A percentile compares a stretch with the other conserved stretches of the same genome.
Evolutionary conservation across 2,797 vertebrate genomes (phyloP).

Genomic region (Martes flavigula): DNA sequence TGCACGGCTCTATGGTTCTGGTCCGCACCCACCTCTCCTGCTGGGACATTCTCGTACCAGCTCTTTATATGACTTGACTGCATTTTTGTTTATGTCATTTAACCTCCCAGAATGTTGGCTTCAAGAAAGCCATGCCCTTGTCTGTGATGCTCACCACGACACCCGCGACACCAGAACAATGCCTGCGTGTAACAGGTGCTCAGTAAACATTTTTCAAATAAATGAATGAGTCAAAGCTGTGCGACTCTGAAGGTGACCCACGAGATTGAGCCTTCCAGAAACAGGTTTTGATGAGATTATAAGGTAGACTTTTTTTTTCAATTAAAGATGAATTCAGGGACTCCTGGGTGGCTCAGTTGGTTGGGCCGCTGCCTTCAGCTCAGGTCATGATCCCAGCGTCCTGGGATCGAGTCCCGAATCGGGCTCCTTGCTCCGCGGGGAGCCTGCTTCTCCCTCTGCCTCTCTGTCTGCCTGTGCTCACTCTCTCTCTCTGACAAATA

Average conservation of each 20-base stretch:
- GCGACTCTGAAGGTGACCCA: neutral
- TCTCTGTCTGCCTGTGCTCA: no score
- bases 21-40: neutral
- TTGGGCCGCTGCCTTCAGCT: no score
- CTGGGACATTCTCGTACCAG: neutral
- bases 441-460: no score
- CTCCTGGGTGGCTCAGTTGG: no score
- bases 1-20: neutral
- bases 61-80: neutral
- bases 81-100: neutral
- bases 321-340: conserved; percentile 34
- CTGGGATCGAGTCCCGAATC: no score
- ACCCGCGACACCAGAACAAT: neutral
- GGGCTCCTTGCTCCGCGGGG: no score
- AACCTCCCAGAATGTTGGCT: neutral
- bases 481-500: no score
- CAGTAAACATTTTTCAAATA: neutral
- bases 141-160: neutral
- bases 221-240: neutral
- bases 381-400: no score
- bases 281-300: neutral
- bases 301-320: neutral
- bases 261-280: conserved; percentile 2
- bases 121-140: neutral
- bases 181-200: neutral